A percentile compares a stretch with the other conserved stretches of the same genome.
Evolutionary conservation across 2,797 vertebrate species (phyloP).

Genomic region (Alosa sapidissima): DNA sequence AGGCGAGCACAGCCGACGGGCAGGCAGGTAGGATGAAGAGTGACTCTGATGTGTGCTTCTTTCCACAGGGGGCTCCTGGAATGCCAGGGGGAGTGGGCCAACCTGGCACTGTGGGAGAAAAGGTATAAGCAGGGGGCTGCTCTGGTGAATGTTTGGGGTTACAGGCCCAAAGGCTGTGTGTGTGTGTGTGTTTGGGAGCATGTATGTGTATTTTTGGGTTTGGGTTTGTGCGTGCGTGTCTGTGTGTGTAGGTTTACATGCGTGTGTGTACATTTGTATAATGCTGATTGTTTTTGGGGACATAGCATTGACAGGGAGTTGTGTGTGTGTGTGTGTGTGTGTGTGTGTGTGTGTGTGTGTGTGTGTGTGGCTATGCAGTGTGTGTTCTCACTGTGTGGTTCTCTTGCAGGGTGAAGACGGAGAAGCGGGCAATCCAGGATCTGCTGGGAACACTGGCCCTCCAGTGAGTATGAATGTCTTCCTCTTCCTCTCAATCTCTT

Average conservation of each 20-base stretch:
- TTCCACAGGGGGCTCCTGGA: constrained; percentile 77
- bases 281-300: background rate
- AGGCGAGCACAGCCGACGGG: constrained; percentile 15
- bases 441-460: constrained; percentile 73
- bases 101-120: constrained; percentile 86
- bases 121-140: constrained; percentile 67
- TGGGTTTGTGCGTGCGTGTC: constrained; percentile 20
- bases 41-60: constrained; percentile 34
- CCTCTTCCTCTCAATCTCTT: background rate
- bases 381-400: background rate
- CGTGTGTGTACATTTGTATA: background rate
- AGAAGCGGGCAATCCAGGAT: constrained; percentile 83
- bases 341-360: background rate
- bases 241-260: constrained; percentile 18
- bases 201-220: background rate
- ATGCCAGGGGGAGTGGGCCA: constrained; percentile 83
- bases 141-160: background rate
- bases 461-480: constrained; percentile 72
- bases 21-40: constrained; percentile 38
- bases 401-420: constrained; percentile 84
- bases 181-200: background rate
- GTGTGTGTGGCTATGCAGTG: background rate
- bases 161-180: background rate
- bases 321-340: constrained; percentile 21
- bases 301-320: background rate